A percentile compares a stretch with the other conserved stretches of the same genome.
These are phyloP conservation scores for Dinomys branickii DNA, from an alignment of 2,113 vertebrate genomes.

Conservation along the genomic window DNA sequence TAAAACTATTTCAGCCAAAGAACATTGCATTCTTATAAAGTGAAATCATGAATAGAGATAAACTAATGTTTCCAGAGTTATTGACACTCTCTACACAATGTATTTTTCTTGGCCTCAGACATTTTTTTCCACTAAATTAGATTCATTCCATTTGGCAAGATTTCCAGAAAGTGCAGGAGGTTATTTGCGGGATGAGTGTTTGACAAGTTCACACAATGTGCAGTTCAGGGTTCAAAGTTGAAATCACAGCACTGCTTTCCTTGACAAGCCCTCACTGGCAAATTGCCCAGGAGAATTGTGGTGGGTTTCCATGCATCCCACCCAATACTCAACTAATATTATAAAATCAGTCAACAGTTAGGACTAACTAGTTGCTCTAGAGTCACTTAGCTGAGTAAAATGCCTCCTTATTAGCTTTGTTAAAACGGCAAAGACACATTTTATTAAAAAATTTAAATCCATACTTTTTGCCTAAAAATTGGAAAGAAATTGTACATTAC, in stretches of 20 bases:
- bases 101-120: conserved; percentile 73
- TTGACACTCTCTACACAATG: conserved; percentile 62
- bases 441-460: conserved; percentile 22
- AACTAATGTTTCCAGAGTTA: conserved; percentile 73
- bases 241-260: conserved; percentile 71
- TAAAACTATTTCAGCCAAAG: conserved; percentile 64
- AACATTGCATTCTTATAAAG: conserved; percentile 57
- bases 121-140: conserved; percentile 66
- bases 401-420: conserved; percentile 17
- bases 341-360: conserved; percentile 69
- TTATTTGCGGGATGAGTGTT: conserved; percentile 72
- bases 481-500: neutral
- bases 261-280: conserved; percentile 67
- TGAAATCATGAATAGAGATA: conserved; percentile 65
- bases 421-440: neutral
- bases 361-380: conserved; percentile 47
- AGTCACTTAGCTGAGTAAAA: conserved; percentile 59
- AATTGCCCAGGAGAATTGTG: conserved; percentile 74
- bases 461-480: conserved; percentile 12
- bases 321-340: conserved; percentile 57
- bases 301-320: conserved; percentile 54
- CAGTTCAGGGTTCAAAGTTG: conserved; percentile 79
- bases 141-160: conserved; percentile 66
- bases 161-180: conserved; percentile 67
- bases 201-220: conserved; percentile 77